Percentiles rank a stretch among this genome's conserved stretches.
These are phyloP conservation scores for Idris sp. DNA, from an alignment of 1,140 invertebrate species.

Conservation along the genomic window DNA sequence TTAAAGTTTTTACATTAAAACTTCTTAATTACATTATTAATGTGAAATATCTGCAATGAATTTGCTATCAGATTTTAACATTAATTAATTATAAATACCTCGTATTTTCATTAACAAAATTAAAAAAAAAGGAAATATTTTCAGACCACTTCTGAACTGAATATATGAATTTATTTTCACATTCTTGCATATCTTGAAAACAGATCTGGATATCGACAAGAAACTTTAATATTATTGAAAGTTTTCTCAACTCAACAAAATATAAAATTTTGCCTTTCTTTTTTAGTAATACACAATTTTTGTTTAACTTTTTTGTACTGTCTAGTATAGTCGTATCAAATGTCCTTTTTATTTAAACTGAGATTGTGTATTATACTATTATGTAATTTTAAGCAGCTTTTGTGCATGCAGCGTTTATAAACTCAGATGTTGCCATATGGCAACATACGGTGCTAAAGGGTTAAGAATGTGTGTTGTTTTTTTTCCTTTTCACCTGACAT, in stretches of 20 bases:
- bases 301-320: too few relatives aligned
- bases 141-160: too few relatives aligned
- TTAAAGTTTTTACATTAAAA: constrained; percentile 55
- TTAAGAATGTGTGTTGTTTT: constrained; percentile 16
- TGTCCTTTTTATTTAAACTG: too few relatives aligned
- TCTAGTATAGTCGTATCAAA: too few relatives aligned
- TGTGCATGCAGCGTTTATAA: constrained; percentile 8
- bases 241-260: too few relatives aligned
- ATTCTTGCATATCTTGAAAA: too few relatives aligned
- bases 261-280: too few relatives aligned
- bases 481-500: constrained; percentile 28
- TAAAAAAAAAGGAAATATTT: background rate
- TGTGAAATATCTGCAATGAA: constrained; percentile 38
- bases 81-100: constrained; percentile 29
- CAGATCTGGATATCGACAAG: too few relatives aligned
- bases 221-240: background rate
- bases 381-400: background rate
- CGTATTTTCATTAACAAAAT: background rate
- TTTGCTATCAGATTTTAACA: constrained; percentile 41
- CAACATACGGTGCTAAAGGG: constrained; percentile 33
- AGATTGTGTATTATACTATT: too few relatives aligned
- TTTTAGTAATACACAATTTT: too few relatives aligned
- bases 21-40: constrained; percentile 52
- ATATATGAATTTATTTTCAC: too few relatives aligned
- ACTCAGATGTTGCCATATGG: constrained; percentile 20